phyloP scores from a whole-genome alignment of 1,140 invertebrate genomes.

The Zeugodacus cucurbitae region DNA sequence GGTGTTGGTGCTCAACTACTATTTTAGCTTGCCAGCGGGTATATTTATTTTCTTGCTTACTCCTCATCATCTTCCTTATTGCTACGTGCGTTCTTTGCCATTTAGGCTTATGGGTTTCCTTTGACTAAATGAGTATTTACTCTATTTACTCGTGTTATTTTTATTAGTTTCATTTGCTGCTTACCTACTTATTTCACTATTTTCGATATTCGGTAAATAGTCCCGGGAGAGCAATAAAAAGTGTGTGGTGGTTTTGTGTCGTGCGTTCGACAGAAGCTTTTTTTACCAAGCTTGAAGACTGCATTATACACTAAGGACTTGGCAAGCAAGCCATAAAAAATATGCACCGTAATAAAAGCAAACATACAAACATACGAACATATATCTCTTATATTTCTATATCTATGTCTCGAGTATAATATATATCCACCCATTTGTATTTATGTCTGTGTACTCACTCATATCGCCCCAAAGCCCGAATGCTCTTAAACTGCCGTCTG shows the following conservation, averaged over 20 bases:
- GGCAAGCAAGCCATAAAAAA: neutral
- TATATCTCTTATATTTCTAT: neutral
- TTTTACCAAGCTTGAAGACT: neutral
- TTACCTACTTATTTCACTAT: neutral
- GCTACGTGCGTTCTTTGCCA: neutral
- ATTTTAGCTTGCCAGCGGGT: neutral
- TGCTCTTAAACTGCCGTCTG: neutral
- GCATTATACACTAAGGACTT: neutral
- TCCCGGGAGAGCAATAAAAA: slow-evolving; percentile 8
- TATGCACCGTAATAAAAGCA: neutral
- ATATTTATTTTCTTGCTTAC: neutral
- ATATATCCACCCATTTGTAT: neutral
- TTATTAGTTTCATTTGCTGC: neutral
- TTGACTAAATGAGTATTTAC: neutral
- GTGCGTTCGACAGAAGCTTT: neutral
- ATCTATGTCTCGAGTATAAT: neutral
- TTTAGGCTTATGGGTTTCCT: neutral
- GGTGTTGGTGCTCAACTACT: neutral
- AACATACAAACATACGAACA: neutral
- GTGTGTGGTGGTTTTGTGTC: neutral
- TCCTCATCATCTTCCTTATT: neutral
- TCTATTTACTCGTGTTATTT: neutral
- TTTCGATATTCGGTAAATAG: neutral
- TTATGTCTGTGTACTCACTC: neutral
- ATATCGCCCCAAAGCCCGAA: neutral